phyloP scores from a whole-genome alignment of 1,140 invertebrate species.

The Kradibia gibbosae region DNA sequence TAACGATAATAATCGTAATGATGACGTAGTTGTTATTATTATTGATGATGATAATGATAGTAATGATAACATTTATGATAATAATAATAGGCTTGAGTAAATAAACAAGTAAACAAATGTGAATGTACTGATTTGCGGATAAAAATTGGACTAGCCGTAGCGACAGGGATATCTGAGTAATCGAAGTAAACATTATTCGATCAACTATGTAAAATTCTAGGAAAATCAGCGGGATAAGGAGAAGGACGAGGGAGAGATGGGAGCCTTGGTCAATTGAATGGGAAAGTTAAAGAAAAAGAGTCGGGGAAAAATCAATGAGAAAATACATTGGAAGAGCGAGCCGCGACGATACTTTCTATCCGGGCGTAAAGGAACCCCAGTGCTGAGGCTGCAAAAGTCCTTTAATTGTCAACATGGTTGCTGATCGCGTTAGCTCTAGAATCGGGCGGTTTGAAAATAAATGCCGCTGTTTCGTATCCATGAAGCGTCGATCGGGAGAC shows the following conservation, averaged over 20 bases:
- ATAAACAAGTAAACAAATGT: no score
- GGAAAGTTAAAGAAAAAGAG: neutral
- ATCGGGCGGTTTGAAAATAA: neutral
- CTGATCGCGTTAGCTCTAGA: neutral
- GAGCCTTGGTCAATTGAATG: neutral
- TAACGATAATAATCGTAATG: no score
- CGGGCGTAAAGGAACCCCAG: neutral
- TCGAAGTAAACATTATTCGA: neutral
- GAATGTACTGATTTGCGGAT: no score
- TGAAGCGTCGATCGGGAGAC: constrained; percentile 1
- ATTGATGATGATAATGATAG: no score
- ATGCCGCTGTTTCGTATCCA: constrained; percentile 15
- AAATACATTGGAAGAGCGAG: neutral
- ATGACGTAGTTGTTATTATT: no score
- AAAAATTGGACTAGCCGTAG: no score
- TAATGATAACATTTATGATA: no score
- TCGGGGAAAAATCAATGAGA: neutral
- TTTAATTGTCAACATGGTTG: constrained; percentile 7
- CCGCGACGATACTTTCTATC: neutral
- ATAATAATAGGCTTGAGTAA: no score
- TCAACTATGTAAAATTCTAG: no score
- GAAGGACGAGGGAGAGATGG: neutral
- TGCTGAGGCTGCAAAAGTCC: neutral
- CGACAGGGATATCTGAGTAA: neutral
- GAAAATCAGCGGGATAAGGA: neutral